Evolutionary conservation across 1,140 invertebrate genomes (phyloP).

Genomic region (Aphelenchoides besseyi): DNA sequence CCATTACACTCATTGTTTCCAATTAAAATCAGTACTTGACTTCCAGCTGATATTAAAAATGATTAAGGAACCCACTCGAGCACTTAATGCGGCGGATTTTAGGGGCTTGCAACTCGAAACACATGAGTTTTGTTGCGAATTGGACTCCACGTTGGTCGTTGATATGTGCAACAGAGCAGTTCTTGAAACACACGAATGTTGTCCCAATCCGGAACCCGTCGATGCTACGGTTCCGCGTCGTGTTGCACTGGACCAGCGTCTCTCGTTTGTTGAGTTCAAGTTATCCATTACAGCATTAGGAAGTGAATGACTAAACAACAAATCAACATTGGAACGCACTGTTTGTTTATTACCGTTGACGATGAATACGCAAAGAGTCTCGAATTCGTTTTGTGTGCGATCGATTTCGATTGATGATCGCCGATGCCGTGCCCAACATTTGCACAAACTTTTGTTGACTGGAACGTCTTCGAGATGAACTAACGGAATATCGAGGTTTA

Average conservation of each 20-base stretch:
- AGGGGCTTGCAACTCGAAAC: neutral
- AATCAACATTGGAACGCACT: neutral
- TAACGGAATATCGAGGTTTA: neutral
- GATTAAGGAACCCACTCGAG: too few relatives aligned
- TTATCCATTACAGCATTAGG: neutral
- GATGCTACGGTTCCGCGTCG: neutral
- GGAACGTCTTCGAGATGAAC: slow-evolving; percentile 1
- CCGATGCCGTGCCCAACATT: slow-evolving; percentile 9
- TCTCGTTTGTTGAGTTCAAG: neutral
- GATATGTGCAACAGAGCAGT: neutral
- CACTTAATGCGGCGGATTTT: neutral
- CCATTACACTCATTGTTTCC: too few relatives aligned
- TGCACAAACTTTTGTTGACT: slow-evolving; percentile 2
- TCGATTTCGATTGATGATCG: slow-evolving; percentile 1
- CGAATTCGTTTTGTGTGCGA: slow-evolving; percentile 16
- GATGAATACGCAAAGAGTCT: slow-evolving; percentile 16
- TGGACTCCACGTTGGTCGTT: too few relatives aligned
- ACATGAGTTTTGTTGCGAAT: too few relatives aligned
- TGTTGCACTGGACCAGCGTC: slow-evolving; percentile 6
- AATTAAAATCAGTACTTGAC: too few relatives aligned
- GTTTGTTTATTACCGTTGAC: neutral
- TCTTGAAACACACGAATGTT: slow-evolving; percentile 9
- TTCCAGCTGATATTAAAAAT: too few relatives aligned
- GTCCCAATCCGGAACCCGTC: neutral
- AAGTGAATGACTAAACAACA: slow-evolving; percentile 5